These are phyloP conservation scores for Antigone vipio DNA, from an alignment of 2,113 vertebrate genomes.

Conservation along the genomic window DNA sequence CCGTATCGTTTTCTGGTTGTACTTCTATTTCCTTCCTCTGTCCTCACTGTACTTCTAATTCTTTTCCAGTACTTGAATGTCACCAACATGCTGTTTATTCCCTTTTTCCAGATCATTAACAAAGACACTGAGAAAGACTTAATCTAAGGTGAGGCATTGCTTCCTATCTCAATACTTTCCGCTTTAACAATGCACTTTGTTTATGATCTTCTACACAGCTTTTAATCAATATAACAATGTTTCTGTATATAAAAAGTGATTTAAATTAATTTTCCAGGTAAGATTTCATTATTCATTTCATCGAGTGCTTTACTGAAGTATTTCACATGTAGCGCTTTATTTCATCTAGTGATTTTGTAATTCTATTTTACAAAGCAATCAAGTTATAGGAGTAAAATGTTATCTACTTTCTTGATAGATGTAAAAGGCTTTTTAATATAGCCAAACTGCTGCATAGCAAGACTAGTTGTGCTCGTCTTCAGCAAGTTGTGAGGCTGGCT, in stretches of 20 bases:
- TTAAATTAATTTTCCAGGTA: slow-evolving; percentile 4
- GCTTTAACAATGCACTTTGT: not conserved
- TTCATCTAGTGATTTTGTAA: not conserved
- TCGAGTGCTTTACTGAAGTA: not conserved
- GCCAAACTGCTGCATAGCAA: not conserved
- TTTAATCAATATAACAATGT: slow-evolving; percentile 2
- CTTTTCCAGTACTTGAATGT: not conserved
- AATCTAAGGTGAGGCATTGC: not conserved
- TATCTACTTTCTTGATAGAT: not conserved
- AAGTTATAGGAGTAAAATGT: not conserved
- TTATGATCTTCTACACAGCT: not conserved
- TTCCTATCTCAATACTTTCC: not conserved
- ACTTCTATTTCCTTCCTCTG: not conserved
- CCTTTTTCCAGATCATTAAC: not conserved
- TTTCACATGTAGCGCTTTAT: not conserved
- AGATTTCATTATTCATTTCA: not conserved
- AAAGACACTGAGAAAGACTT: not conserved
- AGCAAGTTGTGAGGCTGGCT: not conserved
- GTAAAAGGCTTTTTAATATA: not conserved
- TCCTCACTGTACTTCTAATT: not conserved
- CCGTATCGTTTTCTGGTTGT: not conserved
- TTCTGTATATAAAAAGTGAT: not conserved
- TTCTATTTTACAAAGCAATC: not conserved
- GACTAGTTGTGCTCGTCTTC: not conserved
- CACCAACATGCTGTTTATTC: not conserved